Percentiles rank a stretch among this genome's conserved stretches.
Evolutionary conservation across 1,140 invertebrate genomes (phyloP).

Genomic region (Triops cancriformis): DNA sequence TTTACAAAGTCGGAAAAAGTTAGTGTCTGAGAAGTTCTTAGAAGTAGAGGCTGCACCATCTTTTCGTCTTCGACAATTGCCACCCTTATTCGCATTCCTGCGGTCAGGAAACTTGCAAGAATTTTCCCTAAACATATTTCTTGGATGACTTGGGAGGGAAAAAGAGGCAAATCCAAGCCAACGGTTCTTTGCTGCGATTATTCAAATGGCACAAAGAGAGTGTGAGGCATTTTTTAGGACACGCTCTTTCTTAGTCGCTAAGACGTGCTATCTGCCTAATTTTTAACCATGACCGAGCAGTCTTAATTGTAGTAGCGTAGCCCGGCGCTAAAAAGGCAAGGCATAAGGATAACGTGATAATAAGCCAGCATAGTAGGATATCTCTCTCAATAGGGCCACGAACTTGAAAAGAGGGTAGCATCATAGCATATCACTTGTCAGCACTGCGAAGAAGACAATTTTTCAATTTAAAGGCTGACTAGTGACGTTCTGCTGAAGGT

Average conservation of each 20-base stretch:
- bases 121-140: background rate
- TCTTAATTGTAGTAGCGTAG: background rate
- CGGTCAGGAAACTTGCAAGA: background rate
- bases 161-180: background rate
- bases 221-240: background rate
- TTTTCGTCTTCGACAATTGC: background rate
- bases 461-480: too few species aligned
- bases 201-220: background rate
- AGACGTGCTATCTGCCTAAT: background rate
- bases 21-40: background rate
- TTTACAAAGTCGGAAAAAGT: background rate
- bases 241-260: background rate
- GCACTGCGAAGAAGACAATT: too few species aligned
- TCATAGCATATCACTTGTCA: background rate
- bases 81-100: background rate
- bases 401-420: background rate
- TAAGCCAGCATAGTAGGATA: background rate
- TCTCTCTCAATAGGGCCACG: background rate
- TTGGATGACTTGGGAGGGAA: background rate
- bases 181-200: background rate
- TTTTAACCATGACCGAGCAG: background rate
- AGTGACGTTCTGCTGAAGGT: too few species aligned
- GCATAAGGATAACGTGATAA: background rate
- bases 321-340: background rate
- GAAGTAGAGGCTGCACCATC: background rate